Base-by-base conservation (phyloP, 2,888 invertebrate species). In the Hermaeophaga mercurialis region DNA sequence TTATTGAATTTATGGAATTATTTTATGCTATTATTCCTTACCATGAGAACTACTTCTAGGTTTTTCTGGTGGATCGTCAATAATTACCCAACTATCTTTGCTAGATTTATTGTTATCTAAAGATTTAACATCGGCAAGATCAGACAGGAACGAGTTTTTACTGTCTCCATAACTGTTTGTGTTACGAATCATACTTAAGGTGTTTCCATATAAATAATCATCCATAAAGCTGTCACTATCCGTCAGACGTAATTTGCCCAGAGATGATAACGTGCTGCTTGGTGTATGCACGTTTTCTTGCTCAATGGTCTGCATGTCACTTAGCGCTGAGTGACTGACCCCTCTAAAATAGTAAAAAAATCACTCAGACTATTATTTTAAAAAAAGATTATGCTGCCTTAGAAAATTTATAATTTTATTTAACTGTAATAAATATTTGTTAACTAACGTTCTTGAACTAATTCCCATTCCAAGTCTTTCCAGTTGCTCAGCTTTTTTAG, bases 391-490 rank as follows among this genome's bases (percentile, higher is more conserved):
- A n/a, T n/a, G n/a, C n/a, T n/a, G n/a, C n/a, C n/a, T n/a, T n/a
- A n/a, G n/a, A n/a, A n/a, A n/a, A n/a, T n/a, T n/a, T n/a, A n/a
- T n/a, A n/a, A n/a, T n/a, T n/a, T n/a, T n/a, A n/a, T n/a, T n/a
- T n/a, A n/a, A n/a, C n/a, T n/a, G n/a, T n/a, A n/a, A 43, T 31
- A 38, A 11, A 41, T 18, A 34, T 33, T 43, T 36, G 3, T 26
- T 12, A 9, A 62, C 73, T 73, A 75, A 84, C 84, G 79, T 75
- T 72, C 81, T 78, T 28, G 79, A 71, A 38, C 81, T 82, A 68
- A 88, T 87, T 57, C 92, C 96, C 92, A 97, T 96, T 68, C 97
- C 98, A 41, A 98, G 85, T 45, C 98, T 84, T 78, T 97, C 96
- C 69, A 91, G 82, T 77, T 94, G 91, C 64, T 89, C 88, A 1